Conservation (phyloP, 2,113 vertebrate species). For the human (Homo sapiens) region GRCh38 chr3:117122001-117122500, state of each 20-base stretch:
- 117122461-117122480: slow-evolving; percentile 43
- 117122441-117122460: background rate
- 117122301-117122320: slow-evolving; percentile 15
- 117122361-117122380: slow-evolving; percentile 26
- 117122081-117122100: background rate
- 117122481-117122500: slow-evolving; percentile 11
- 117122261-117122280: background rate
- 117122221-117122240: background rate
- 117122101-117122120: background rate
- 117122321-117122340: slow-evolving; percentile 20
- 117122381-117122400: slow-evolving; percentile 17
- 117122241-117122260: slow-evolving; percentile 45
- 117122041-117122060: background rate
- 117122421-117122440: slow-evolving; percentile 22
- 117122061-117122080: background rate
- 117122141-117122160: background rate
- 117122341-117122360: background rate
- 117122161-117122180: slow-evolving; percentile 36
- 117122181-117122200: background rate
- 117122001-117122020: background rate
- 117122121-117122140: background rate
- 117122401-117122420: slow-evolving; percentile 11
- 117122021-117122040: background rate
- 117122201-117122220: slow-evolving; percentile 38
- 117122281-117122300: background rate